Evolutionary conservation across 64 coral and sea anemone species (phyloP).

Genomic region (Cladopsammia gracilis): DNA sequence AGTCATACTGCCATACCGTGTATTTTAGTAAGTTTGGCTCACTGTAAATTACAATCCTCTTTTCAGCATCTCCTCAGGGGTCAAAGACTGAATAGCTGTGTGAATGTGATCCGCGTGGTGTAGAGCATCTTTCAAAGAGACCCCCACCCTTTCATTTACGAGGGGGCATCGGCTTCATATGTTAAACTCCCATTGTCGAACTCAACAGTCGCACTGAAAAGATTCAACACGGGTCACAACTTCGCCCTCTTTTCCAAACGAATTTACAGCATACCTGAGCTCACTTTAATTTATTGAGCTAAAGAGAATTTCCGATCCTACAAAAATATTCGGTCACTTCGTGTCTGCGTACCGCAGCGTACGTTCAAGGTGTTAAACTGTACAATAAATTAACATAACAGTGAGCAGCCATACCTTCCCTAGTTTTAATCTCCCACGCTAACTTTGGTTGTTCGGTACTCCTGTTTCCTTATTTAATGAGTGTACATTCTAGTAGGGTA

Average conservation of each 20-base stretch:
- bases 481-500: constrained; percentile 64
- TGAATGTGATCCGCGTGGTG: constrained; percentile 33
- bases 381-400: constrained; percentile 39
- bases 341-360: neutral
- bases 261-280: neutral
- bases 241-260: neutral
- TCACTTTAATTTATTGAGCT: neutral
- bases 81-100: constrained; percentile 3
- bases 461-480: constrained; percentile 67
- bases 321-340: neutral
- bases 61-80: constrained; percentile 21
- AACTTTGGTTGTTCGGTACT: constrained; percentile 14
- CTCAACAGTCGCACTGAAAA: neutral
- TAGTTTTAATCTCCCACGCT: constrained; percentile 38
- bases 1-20: neutral
- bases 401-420: neutral
- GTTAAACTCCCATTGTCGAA: neutral
- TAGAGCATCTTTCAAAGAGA: constrained; percentile 22
- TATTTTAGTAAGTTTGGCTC: neutral
- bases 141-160: constrained; percentile 18
- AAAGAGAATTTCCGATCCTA: neutral
- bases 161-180: neutral
- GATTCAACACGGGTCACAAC: neutral
- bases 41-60: constrained; percentile 17
- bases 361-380: constrained; percentile 19